Evolutionary conservation across 2,888 invertebrate genomes (phyloP).

Genomic region (Orthosia incerta): DNA sequence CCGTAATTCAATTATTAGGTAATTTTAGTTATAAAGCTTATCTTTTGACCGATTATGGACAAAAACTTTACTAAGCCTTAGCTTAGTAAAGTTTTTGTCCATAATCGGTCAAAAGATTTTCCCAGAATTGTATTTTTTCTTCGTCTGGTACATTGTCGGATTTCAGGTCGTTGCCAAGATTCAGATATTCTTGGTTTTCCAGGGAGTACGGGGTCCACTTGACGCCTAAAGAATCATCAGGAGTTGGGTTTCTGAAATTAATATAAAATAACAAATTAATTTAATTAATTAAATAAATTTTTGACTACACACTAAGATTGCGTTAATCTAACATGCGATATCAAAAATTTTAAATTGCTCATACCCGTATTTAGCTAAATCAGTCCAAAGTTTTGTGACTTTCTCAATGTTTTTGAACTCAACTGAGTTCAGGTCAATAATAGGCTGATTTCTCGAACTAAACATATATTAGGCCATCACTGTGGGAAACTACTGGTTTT

Average conservation of each 20-base stretch:
- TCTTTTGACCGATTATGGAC: too few relatives aligned
- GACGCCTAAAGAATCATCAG: conserved; percentile 68
- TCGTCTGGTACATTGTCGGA: conserved; percentile 59
- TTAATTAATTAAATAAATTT: too few relatives aligned
- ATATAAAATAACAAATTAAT: neutral
- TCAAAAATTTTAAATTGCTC: conserved; percentile 28
- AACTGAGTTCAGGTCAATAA: conserved; percentile 55
- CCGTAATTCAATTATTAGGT: too few relatives aligned
- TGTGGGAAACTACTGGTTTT: conserved; percentile 64
- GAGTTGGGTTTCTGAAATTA: conserved; percentile 77
- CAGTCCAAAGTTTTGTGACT: conserved; percentile 73
- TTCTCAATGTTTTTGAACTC: conserved; percentile 68
- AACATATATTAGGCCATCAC: conserved; percentile 74
- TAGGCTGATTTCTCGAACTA: conserved; percentile 44
- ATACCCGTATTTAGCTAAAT: conserved; percentile 79
- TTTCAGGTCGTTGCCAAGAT: conserved; percentile 72
- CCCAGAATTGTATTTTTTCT: conserved; percentile 73
- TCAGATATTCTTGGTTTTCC: conserved; percentile 71
- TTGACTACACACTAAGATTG: neutral
- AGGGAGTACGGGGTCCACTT: conserved; percentile 74
- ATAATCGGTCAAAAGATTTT: conserved; percentile 47
- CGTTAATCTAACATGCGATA: neutral
- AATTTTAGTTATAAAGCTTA: too few relatives aligned
- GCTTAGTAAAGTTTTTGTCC: too few relatives aligned
- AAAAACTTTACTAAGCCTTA: too few relatives aligned